Conservation (phyloP, 2,888 invertebrate genomes). For the Nineta flava region DNA sequence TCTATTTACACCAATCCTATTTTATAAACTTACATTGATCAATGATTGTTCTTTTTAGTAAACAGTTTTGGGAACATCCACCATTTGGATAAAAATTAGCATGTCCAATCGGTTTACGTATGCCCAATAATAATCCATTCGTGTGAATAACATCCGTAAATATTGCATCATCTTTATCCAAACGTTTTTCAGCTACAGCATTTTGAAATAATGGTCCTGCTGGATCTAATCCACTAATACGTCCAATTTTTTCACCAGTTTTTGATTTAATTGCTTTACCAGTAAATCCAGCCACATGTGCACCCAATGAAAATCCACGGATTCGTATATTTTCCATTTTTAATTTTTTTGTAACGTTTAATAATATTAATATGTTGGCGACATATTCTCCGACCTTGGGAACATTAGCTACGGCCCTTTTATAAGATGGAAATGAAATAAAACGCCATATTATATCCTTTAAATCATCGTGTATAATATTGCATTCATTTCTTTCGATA, state of each 20-base stretch:
- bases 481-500: no score
- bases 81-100: conserved; percentile 29
- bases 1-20: no score
- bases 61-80: conserved; percentile 14
- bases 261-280: conserved; percentile 16
- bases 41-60: background rate
- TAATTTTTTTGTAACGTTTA: no score
- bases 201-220: conserved; percentile 24
- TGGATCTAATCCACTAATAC: conserved; percentile 31
- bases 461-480: no score
- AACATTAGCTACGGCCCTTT: no score
- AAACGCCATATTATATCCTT: no score
- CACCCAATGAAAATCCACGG: conserved; percentile 28
- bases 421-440: no score
- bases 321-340: conserved; percentile 23
- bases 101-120: conserved; percentile 22
- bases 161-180: conserved; percentile 23
- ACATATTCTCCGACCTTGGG: no score
- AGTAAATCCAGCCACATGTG: conserved; percentile 25
- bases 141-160: conserved; percentile 29
- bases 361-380: no score
- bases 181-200: conserved; percentile 18
- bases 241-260: conserved; percentile 22
- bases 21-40: background rate
- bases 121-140: conserved; percentile 26